Evolutionary conservation across 1,140 invertebrate species (phyloP).

Genomic region (Temnothorax nylanderi): DNA sequence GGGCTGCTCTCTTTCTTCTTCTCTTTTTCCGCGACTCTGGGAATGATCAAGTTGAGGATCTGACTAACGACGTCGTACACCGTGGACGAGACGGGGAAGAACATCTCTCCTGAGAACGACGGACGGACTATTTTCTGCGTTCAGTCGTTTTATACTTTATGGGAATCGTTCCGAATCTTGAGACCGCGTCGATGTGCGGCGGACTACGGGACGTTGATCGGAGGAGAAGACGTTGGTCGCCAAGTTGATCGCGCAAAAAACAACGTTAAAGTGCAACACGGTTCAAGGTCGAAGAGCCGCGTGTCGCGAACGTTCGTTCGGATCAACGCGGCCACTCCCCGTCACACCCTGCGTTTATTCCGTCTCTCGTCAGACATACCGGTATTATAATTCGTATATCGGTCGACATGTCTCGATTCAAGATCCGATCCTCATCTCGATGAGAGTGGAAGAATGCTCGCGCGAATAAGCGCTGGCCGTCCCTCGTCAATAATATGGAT

Average conservation of each 20-base stretch:
- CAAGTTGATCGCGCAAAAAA: neutral
- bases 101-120: conserved; percentile 40
- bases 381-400: conserved; percentile 75
- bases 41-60: conserved; percentile 38
- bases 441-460: conserved; percentile 15
- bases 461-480: conserved; percentile 18
- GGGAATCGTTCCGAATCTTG: conserved; percentile 27
- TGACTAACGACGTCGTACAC: conserved; percentile 53
- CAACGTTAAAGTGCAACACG: conserved; percentile 51
- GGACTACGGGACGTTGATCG: neutral
- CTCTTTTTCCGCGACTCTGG: neutral
- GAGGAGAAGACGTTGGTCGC: neutral
- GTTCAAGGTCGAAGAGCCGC: conserved; percentile 67
- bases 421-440: neutral
- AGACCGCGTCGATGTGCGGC: neutral
- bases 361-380: conserved; percentile 61
- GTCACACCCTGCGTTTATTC: conserved; percentile 73
- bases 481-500: neutral
- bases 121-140: conserved; percentile 5
- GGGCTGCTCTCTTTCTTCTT: neutral
- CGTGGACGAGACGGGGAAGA: neutral
- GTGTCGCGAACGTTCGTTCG: conserved; percentile 60
- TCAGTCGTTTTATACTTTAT: conserved; percentile 23
- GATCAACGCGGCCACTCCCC: conserved; percentile 70
- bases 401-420: conserved; percentile 9